phyloP scores from a whole-genome alignment of 2,113 vertebrate species.

The Pollachius pollachius region DNA sequence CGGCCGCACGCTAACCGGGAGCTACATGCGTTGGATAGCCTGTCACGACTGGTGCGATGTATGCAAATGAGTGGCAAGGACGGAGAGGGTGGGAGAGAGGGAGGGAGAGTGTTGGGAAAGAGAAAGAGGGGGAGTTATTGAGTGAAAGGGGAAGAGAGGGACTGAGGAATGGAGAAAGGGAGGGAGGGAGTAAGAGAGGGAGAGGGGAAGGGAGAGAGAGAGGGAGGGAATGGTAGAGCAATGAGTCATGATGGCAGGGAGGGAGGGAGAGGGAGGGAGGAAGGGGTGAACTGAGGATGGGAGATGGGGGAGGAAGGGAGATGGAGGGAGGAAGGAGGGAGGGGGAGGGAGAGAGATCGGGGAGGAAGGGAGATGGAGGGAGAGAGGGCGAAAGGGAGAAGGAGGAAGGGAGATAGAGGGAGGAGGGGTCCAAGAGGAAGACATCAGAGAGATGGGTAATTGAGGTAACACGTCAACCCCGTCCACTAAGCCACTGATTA shows the following conservation, averaged over 20 bases:
- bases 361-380: not conserved
- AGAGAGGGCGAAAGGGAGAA: no score
- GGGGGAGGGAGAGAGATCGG: no score
- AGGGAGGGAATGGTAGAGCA: conserved; percentile 19
- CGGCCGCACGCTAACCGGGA: no score
- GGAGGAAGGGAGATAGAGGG: conserved; percentile 32
- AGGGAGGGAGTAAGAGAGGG: conserved; percentile 65
- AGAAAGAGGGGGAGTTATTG: conserved; percentile 47
- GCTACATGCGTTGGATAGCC: no score
- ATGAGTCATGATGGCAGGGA: not conserved
- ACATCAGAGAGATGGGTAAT: conserved; percentile 95
- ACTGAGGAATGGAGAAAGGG: conserved; percentile 61
- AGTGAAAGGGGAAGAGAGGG: conserved; percentile 81
- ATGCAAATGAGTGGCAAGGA: no score
- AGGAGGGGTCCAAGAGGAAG: conserved; percentile 74
- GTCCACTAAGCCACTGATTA: conserved; percentile 90
- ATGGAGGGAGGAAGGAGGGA: conserved; percentile 82
- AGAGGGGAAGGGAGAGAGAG: conserved; percentile 19
- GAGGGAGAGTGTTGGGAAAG: conserved; percentile 24
- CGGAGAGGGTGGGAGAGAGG: not conserved
- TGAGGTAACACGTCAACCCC: conserved; percentile 84
- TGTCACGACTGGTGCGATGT: no score
- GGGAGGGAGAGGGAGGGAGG: conserved; percentile 49
- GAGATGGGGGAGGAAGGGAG: conserved; percentile 27
- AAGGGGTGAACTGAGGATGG: not conserved